Conservation (phyloP, 2,888 invertebrate genomes). For the Mystacides longicornis region DNA sequence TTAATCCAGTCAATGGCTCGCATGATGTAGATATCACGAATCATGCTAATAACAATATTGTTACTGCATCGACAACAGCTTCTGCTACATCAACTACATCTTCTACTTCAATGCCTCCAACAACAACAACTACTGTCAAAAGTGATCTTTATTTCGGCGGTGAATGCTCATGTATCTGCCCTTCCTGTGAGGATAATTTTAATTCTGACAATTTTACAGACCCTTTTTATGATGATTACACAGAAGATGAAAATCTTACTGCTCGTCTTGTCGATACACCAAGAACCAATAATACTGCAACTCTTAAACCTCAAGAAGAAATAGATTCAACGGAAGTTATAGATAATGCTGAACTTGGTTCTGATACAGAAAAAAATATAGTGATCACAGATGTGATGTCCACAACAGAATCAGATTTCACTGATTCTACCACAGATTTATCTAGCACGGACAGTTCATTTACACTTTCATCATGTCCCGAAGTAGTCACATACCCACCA, state of each 20-base stretch:
- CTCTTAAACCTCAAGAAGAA: constrained; percentile 27
- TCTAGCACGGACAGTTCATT: constrained; percentile 19
- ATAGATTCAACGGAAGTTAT: constrained; percentile 12
- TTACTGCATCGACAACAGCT: constrained; percentile 38
- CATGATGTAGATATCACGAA: constrained; percentile 17
- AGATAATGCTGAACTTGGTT: constrained; percentile 7
- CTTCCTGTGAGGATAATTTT: constrained; percentile 49
- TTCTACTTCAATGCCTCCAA: constrained; percentile 30
- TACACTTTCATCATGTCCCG: constrained; percentile 30
- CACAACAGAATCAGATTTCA: constrained; percentile 6
- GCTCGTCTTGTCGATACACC: background rate
- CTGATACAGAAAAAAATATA: constrained; percentile 7
- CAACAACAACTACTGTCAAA: constrained; percentile 29
- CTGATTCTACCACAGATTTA: constrained; percentile 29
- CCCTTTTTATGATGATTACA: constrained; percentile 39
- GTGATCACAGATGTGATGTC: constrained; percentile 4
- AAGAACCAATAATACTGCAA: constrained; percentile 7
- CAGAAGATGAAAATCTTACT: constrained; percentile 28
- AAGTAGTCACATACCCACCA: constrained; percentile 44
- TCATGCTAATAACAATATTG: constrained; percentile 3
- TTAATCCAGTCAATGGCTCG: constrained; percentile 40
- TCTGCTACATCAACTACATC: constrained; percentile 31
- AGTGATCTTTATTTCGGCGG: constrained; percentile 47
- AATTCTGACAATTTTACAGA: constrained; percentile 35
- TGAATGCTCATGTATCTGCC: constrained; percentile 68